phyloP scores from a whole-genome alignment of 2,113 vertebrate species.

The Sebastes fasciatus region DNA sequence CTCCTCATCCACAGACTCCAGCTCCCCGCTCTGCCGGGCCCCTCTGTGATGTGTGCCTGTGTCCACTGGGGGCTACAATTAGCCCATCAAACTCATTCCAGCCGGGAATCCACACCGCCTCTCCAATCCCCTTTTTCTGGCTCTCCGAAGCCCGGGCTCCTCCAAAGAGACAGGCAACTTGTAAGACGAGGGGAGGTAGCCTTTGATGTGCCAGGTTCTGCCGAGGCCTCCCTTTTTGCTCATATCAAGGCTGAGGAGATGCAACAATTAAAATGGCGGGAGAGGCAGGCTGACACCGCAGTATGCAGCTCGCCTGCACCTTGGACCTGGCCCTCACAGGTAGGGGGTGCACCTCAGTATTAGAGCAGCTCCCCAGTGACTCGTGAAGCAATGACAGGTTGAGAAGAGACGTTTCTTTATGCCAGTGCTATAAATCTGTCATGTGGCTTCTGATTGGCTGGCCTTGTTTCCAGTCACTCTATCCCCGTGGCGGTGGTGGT shows the following conservation, averaged over 20 bases:
- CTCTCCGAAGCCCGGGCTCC: slow-evolving; percentile 74
- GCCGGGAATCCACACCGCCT: slow-evolving; percentile 70
- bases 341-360: slow-evolving; percentile 16
- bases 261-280: slow-evolving; percentile 83
- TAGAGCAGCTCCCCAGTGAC: slow-evolving; percentile 1
- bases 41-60: slow-evolving; percentile 82
- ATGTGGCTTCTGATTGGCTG: slow-evolving; percentile 46
- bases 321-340: slow-evolving; percentile 35
- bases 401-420: slow-evolving; percentile 34
- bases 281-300: slow-evolving; percentile 51
- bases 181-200: slow-evolving; percentile 82
- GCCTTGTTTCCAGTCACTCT: slow-evolving; percentile 19
- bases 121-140: slow-evolving; percentile 69
- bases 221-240: slow-evolving; percentile 80
- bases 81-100: slow-evolving; percentile 86
- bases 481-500: neutral
- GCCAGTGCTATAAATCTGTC: slow-evolving; percentile 58
- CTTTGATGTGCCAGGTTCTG: slow-evolving; percentile 84
- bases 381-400: slow-evolving; percentile 35
- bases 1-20: slow-evolving; percentile 40
- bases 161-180: slow-evolving; percentile 85
- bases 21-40: slow-evolving; percentile 47
- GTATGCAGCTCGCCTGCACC: neutral
- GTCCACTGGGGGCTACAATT: slow-evolving; percentile 89
- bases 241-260: slow-evolving; percentile 80